Percentiles rank a stretch among this genome's conserved stretches.
Conservation (phyloP, 2,113 vertebrate genomes). For the Crotalus viridis region DNA sequence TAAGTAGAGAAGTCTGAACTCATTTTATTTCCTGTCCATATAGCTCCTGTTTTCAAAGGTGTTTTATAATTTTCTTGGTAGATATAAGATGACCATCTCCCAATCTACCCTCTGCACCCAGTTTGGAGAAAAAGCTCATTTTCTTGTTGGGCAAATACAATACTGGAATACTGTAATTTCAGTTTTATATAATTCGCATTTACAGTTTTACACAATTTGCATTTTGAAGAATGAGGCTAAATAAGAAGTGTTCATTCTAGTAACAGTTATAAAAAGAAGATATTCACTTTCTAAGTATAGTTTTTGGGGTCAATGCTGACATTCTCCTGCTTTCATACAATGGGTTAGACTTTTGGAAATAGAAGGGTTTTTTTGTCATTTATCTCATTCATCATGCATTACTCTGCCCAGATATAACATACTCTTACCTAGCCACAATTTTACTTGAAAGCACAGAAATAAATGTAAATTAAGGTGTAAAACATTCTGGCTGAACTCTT, state of each 20-base stretch:
- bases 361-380: neutral
- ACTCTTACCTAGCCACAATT: neutral
- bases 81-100: neutral
- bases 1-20: neutral
- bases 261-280: neutral
- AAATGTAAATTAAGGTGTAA: neutral
- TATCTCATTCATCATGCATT: neutral
- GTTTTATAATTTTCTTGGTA: neutral
- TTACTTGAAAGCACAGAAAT: neutral
- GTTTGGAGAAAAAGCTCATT: neutral
- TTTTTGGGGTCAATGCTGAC: neutral
- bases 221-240: neutral
- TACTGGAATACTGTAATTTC: neutral
- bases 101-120: neutral
- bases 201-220: neutral
- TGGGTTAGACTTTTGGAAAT: neutral
- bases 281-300: neutral
- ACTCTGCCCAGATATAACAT: neutral
- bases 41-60: neutral
- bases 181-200: neutral
- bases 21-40: neutral
- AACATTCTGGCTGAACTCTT: neutral
- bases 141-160: neutral
- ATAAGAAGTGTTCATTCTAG: neutral
- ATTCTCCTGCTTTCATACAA: neutral